phyloP scores from a whole-genome alignment of 2,113 vertebrate species.

The Enhydra lutris region DNA sequence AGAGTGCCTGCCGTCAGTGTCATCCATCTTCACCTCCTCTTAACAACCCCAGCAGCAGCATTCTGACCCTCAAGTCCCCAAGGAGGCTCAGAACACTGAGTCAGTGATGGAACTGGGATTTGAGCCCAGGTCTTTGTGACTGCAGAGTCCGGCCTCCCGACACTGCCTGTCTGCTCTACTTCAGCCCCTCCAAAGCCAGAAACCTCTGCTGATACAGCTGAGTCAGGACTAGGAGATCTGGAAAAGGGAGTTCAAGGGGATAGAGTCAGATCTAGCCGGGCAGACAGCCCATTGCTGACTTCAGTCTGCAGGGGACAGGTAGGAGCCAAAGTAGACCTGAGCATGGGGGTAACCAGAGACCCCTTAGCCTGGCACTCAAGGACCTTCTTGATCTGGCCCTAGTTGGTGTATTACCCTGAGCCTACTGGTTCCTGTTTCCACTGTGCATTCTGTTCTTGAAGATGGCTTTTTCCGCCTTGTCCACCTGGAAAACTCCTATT shows the following conservation, averaged over 20 bases:
- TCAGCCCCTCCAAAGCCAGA: background rate
- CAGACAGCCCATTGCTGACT: background rate
- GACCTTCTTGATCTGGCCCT: too few relatives aligned
- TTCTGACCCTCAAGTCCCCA: background rate
- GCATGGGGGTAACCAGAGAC: background rate
- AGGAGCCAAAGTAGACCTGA: background rate
- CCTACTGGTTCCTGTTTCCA: background rate
- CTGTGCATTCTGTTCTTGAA: background rate
- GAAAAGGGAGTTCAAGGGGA: background rate
- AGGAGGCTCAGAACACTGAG: background rate
- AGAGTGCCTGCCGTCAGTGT: background rate
- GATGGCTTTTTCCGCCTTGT: background rate
- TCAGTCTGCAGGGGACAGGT: too few relatives aligned
- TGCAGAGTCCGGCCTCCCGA: background rate
- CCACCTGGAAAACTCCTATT: background rate
- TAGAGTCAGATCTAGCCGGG: background rate
- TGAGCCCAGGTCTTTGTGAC: background rate
- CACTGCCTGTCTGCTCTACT: background rate
- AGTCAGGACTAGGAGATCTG: background rate
- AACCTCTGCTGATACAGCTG: accelerated
- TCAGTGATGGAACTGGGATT: background rate
- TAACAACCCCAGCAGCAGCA: background rate
- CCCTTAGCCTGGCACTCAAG: background rate
- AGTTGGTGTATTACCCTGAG: too few relatives aligned
- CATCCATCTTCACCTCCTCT: background rate